phyloP scores from a whole-genome alignment of 2,113 vertebrate species.

The Takifugu bimaculatus region DNA sequence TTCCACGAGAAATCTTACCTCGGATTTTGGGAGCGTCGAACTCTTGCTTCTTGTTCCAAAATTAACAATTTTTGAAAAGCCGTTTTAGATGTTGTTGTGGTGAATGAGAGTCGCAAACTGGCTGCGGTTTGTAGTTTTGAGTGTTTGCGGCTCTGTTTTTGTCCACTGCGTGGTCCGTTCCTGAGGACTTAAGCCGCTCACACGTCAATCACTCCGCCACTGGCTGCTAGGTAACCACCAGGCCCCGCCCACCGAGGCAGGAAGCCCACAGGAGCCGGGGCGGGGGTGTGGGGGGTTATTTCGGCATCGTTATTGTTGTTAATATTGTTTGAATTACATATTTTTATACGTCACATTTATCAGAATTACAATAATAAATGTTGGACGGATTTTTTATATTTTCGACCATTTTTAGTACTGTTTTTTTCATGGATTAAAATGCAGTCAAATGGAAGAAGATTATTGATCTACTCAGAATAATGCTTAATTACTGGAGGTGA shows the following conservation, averaged over 20 bases:
- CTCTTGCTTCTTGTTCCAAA: neutral
- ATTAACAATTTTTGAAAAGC: neutral
- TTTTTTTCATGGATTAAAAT: too few species aligned
- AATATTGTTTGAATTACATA: too few species aligned
- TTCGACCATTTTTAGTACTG: too few species aligned
- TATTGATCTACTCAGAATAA: too few species aligned
- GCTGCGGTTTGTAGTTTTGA: neutral
- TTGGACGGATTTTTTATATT: too few species aligned
- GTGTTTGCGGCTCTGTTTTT: too few species aligned
- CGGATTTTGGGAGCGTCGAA: neutral
- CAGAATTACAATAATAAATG: too few species aligned
- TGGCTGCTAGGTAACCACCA: neutral
- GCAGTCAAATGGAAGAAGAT: too few species aligned
- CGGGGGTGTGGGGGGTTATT: too few species aligned
- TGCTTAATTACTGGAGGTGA: too few species aligned
- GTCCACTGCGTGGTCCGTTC: neutral
- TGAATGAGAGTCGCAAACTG: neutral
- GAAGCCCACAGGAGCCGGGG: neutral
- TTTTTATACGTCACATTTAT: too few species aligned
- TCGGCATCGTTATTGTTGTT: too few species aligned
- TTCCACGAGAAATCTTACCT: constrained; percentile 25
- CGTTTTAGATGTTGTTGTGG: neutral
- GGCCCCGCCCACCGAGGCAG: rapidly evolving
- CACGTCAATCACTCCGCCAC: constrained; percentile 51
- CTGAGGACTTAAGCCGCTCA: constrained; percentile 43